Evolutionary conservation across 1,140 invertebrate species (phyloP).

Genomic region (Caenorhabditis remanei): DNA sequence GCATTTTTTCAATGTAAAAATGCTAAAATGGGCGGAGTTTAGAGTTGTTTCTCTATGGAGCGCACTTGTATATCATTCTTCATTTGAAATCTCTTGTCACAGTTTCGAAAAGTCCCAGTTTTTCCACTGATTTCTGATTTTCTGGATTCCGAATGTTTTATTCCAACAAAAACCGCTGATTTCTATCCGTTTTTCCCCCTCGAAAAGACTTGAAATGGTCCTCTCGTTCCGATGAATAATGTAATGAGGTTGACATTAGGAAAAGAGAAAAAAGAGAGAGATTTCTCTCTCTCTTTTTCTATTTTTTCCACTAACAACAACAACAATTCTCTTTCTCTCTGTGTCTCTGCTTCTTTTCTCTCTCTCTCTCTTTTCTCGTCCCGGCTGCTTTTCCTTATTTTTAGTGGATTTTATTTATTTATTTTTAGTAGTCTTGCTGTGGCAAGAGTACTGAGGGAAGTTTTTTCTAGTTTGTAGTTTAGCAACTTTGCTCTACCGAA

Average conservation of each 20-base stretch:
- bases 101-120: not conserved
- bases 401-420: not conserved
- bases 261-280: not conserved
- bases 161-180: not conserved
- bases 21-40: too few species aligned
- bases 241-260: constrained; percentile 45
- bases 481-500: too few species aligned
- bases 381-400: not conserved
- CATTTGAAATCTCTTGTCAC: too few species aligned
- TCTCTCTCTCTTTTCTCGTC: not conserved
- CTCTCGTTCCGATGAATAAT: constrained; percentile 11
- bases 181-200: not conserved
- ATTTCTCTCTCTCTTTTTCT: constrained; percentile 1
- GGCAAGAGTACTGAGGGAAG: too few species aligned
- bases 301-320: not conserved
- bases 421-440: too few species aligned
- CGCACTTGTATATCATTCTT: too few species aligned
- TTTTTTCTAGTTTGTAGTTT: too few species aligned
- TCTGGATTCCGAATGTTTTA: too few species aligned
- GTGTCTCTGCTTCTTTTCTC: not conserved
- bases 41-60: too few species aligned
- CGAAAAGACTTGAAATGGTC: not conserved
- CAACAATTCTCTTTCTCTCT: not conserved
- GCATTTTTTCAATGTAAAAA: too few species aligned
- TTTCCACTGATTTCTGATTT: not conserved